phyloP scores from a whole-genome alignment of 2,797 vertebrate species.

The Mus caroli region DNA sequence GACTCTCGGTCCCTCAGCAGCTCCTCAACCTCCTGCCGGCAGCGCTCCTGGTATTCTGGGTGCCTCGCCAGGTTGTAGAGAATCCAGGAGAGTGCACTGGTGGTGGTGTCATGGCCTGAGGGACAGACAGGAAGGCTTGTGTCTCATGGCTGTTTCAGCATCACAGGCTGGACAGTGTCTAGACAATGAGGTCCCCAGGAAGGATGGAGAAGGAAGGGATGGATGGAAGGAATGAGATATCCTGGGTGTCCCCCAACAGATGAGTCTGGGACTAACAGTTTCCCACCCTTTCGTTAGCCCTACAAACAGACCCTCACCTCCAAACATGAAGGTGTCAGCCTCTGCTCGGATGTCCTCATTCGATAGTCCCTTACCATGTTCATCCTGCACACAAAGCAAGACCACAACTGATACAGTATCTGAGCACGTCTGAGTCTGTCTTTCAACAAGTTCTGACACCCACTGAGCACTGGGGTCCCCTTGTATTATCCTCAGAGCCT shows the following conservation, averaged over 20 bases:
- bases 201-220: conserved; percentile 38
- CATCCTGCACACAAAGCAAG: neutral
- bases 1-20: conserved; percentile 81
- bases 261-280: neutral
- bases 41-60: conserved; percentile 91
- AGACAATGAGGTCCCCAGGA: conserved; percentile 21
- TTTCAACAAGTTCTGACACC: neutral
- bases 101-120: conserved; percentile 71
- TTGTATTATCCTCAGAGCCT: neutral
- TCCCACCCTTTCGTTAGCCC: conserved; percentile 79
- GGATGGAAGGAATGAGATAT: neutral
- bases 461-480: neutral
- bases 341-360: conserved; percentile 91
- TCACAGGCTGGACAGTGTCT: neutral
- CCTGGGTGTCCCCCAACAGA: neutral
- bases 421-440: neutral
- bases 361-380: conserved; percentile 81
- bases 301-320: conserved; percentile 87
- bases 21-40: conserved; percentile 90
- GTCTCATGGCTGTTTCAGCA: neutral
- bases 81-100: conserved; percentile 91
- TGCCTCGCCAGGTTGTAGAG: conserved; percentile 91
- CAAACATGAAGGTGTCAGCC: conserved; percentile 94
- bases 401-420: neutral
- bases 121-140: neutral